phyloP scores from a whole-genome alignment of 2,113 vertebrate genomes.

The Pangasianodon gigas region DNA sequence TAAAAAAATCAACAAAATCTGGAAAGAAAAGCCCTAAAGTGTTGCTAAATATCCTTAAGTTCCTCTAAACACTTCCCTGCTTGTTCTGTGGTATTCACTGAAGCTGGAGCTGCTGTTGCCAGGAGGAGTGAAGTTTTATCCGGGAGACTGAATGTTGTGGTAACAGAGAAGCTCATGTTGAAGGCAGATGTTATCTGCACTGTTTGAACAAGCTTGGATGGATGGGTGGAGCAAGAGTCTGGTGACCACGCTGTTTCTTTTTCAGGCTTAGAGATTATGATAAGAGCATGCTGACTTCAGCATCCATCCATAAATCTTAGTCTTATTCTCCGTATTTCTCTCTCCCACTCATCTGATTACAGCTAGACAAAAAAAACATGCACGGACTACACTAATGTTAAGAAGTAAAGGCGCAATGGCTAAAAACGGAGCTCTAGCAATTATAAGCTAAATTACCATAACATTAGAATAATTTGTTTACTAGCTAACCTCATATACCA shows the following conservation, averaged over 20 bases:
- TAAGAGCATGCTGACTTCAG: conserved; percentile 47
- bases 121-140: conserved; percentile 24
- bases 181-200: conserved; percentile 35
- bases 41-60: not conserved
- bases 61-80: not conserved
- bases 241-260: conserved; percentile 35
- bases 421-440: not conserved
- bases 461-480: not conserved
- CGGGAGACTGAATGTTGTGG: conserved; percentile 23
- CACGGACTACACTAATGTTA: not conserved
- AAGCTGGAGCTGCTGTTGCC: not conserved
- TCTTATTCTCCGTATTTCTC: not conserved
- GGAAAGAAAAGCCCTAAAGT: not conserved
- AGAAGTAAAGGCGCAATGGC: not conserved
- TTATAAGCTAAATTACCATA: not conserved
- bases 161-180: conserved; percentile 35
- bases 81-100: not conserved
- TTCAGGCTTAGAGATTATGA: conserved; percentile 34
- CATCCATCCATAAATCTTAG: conserved; percentile 20
- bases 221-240: conserved; percentile 32
- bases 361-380: not conserved
- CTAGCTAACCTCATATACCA: not conserved
- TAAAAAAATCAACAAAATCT: not conserved
- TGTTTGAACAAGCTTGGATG: conserved; percentile 35
- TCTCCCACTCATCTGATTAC: not conserved